phyloP scores from a whole-genome alignment of 2,797 vertebrate genomes.

The Alca torda region DNA sequence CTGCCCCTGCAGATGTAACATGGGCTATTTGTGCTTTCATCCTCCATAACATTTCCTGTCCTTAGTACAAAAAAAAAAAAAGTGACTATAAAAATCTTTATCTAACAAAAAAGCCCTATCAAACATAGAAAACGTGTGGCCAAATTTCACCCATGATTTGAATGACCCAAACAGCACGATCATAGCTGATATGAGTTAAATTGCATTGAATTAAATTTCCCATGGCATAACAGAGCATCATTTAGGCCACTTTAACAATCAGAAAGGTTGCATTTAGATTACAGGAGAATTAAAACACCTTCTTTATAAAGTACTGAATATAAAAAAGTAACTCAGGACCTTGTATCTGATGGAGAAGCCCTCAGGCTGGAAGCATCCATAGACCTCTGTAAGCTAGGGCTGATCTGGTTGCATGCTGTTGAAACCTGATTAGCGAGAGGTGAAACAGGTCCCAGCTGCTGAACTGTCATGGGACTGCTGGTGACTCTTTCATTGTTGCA shows the following conservation, averaged over 20 bases:
- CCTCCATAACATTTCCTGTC: neutral
- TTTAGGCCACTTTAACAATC: neutral
- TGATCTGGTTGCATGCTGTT: constrained; percentile 71
- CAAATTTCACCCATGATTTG: neutral
- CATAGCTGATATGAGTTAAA: neutral
- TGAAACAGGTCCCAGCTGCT: constrained; percentile 76
- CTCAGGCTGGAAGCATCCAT: constrained; percentile 78
- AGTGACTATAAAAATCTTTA: neutral
- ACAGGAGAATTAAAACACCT: neutral
- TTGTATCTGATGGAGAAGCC: constrained; percentile 84
- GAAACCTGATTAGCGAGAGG: constrained; percentile 74
- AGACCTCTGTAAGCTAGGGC: constrained; percentile 75
- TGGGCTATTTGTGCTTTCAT: neutral
- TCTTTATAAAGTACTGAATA: neutral
- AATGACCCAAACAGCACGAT: neutral
- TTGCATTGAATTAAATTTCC: neutral
- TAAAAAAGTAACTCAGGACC: constrained; percentile 80
- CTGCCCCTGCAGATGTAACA: neutral
- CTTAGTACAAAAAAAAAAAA: neutral
- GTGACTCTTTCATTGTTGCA: constrained; percentile 81
- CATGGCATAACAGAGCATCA: neutral
- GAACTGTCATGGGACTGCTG: constrained; percentile 82
- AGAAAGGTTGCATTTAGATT: neutral
- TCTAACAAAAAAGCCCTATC: neutral
- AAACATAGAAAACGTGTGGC: neutral